A percentile compares a stretch with the other conserved stretches of the same genome.
phyloP scores from a whole-genome alignment of 2,797 vertebrate genomes.

The Cottoperca gobio region DNA sequence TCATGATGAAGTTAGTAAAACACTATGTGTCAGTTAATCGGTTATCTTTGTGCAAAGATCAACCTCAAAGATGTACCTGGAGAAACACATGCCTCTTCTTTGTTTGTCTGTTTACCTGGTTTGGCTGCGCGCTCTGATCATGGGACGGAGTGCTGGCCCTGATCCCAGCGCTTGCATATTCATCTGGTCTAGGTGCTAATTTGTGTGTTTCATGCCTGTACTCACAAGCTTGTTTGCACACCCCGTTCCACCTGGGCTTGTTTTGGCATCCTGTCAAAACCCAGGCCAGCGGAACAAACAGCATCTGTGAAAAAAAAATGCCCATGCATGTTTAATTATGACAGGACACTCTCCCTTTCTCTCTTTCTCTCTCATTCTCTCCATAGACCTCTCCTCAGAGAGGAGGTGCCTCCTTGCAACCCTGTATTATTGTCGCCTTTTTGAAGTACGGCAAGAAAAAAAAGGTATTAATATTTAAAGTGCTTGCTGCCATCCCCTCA shows the following conservation, averaged over 20 bases:
- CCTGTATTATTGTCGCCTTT: slow-evolving; percentile 91
- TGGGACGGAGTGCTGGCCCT: slow-evolving; percentile 69
- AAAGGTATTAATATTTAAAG: slow-evolving; percentile 95
- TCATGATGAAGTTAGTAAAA: neutral
- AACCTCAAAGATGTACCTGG: slow-evolving; percentile 33
- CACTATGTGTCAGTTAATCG: neutral
- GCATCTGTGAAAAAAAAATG: slow-evolving; percentile 87
- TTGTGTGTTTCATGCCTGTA: slow-evolving; percentile 93
- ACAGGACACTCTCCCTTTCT: slow-evolving; percentile 78
- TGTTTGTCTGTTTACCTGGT: slow-evolving; percentile 61
- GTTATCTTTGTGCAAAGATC: slow-evolving; percentile 14
- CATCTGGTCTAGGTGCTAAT: slow-evolving; percentile 95
- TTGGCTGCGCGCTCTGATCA: slow-evolving; percentile 57
- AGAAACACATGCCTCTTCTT: slow-evolving; percentile 26
- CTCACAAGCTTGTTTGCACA: slow-evolving; percentile 96
- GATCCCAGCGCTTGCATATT: slow-evolving; percentile 89
- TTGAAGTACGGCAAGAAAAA: slow-evolving; percentile 89
- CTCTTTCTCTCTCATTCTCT: slow-evolving; percentile 71
- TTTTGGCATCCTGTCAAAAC: slow-evolving; percentile 97
- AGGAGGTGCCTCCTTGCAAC: slow-evolving; percentile 88
- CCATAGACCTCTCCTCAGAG: slow-evolving; percentile 89
- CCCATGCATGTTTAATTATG: slow-evolving; percentile 98
- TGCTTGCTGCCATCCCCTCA: slow-evolving; percentile 66
- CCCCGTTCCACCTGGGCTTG: slow-evolving; percentile 96
- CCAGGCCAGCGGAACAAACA: slow-evolving; percentile 94